Base-by-base conservation (phyloP, 2,113 vertebrate genomes). In the Thamnaconus septentrionalis region DNA sequence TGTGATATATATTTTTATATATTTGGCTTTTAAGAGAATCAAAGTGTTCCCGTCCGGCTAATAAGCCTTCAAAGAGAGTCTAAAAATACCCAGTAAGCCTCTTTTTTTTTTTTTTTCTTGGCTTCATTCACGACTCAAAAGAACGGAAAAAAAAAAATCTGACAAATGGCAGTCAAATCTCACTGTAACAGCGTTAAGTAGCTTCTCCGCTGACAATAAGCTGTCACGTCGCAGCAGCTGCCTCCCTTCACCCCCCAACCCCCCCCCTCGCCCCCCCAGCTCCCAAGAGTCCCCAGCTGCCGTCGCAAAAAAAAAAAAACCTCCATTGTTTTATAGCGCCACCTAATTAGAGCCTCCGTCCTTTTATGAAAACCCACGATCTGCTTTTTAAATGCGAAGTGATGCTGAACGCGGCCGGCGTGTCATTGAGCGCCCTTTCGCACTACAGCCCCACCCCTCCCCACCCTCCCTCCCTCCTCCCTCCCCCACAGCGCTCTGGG, bases 41-140 rank as follows among this genome's bases (percentile, higher is more conserved):
- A 64, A 56, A 69, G 65, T n/a, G 8, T 69, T 67, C 41, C 43
- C 66, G 79, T 83, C 67, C 75, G 8, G 61, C 72, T 86, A 86
- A 86, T 82, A 82, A 83, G 55, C 68, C 80, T 73, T 85, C 75
- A 82, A 80, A 86, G 72, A 73, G 60, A 63, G 71, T 69, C 66
- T 79, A 79, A 83, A 87, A 76, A 85, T 79, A 86, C 49, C 58
- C 62, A 42, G 10, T 77, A 78, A 82, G 76, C 75, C 73, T 69
- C 58, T 79, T 83, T 61, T 79, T 31, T 31, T 31, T 31, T 2
- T 31, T 31, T 31, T 31, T 31, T 31, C 54, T 54, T 46, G 53
- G 71, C 79, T 78, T 68, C 64, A 67, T 75, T 83, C 73, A 66
- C 44, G 70, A 64, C 59, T 75, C 54, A 66, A 77, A 67, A 76